Percentiles rank a stretch among this genome's conserved stretches.
Conservation (phyloP, 2,888 invertebrate genomes). For the Adineta ricciae region DNA sequence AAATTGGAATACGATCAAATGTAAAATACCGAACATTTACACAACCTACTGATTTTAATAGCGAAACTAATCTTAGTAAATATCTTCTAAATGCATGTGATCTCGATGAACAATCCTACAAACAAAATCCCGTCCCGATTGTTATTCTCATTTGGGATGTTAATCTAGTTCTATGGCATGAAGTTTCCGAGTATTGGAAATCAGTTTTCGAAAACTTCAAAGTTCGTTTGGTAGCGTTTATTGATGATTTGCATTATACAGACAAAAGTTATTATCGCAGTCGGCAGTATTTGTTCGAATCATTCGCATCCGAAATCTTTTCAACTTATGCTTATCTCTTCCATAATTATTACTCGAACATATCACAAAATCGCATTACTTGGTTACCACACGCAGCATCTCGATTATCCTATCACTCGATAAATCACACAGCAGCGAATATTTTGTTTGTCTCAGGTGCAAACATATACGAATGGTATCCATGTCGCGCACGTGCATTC, state of each 20-base stretch:
- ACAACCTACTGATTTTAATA: not conserved
- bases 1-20: not conserved
- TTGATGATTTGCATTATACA: slow-evolving; percentile 9
- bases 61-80: not conserved
- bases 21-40: not conserved
- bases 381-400: not conserved
- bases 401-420: not conserved
- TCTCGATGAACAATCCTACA: not conserved
- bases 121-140: not conserved
- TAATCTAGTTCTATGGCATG: not conserved
- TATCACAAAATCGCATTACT: not conserved
- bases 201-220: not conserved
- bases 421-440: not conserved
- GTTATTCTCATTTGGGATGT: not conserved
- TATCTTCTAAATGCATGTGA: not conserved
- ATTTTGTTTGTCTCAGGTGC: not conserved
- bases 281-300: not conserved
- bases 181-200: not conserved
- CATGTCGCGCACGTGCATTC: not conserved
- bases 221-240: not conserved
- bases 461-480: not conserved
- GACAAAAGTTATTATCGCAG: not conserved
- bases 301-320: not conserved
- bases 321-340: not conserved
- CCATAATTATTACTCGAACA: not conserved